Evolutionary conservation across 2,113 vertebrate genomes (phyloP), one percentile per base, ranked within the genome.

Genomic region (Tamias sibiricus): DNA sequence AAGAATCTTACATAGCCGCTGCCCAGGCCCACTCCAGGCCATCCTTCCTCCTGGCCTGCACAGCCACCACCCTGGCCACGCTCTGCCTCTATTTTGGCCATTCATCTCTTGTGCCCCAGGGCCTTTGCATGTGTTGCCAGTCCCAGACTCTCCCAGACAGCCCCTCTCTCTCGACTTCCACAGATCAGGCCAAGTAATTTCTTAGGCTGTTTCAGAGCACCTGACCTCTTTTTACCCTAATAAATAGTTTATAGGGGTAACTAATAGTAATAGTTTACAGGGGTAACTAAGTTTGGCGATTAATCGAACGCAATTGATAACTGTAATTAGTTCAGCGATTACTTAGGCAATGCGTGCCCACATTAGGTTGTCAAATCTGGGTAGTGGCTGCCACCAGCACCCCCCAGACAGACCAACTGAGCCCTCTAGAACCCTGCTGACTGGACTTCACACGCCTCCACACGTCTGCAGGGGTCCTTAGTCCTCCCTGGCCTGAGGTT

Each of bases 401-500:
- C 17, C 37, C 20, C 20, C 24, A n/a, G n/a, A n/a, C 54, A 24
- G 54, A 57, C 54, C 4, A 4, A 57, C 54, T 4, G 37, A 5
- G 35, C 24, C 47, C 35, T 75, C 47, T 19, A 75, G 40, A 69
- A 69, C 22, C 14, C 40, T 1, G 47, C 47, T 66, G 32, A 24
- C 3, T 1, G 30, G 42, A 66, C 44, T 16, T 59, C 1, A 22
- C 35, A 2, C 72, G 54, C 13, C 30, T 8, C 22, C 26, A 49
- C 0, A 12, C 17, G 17, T 37, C 30, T 54, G 1, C 0, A 5
- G 35, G 20, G 4, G 5, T 2, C 59, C n/a, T 5, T 6, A 44
- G 17, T 0, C 30, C 79, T 11, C 0, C 32, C 64, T 2, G 71
- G 79, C 30, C 68, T 52, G 32, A 16, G 24, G 47, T 32, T 17